Percentiles rank a stretch among this genome's conserved stretches.
These are phyloP conservation scores for Drosophila tristis DNA, from an alignment of 1,140 invertebrate species.

Conservation along the genomic window DNA sequence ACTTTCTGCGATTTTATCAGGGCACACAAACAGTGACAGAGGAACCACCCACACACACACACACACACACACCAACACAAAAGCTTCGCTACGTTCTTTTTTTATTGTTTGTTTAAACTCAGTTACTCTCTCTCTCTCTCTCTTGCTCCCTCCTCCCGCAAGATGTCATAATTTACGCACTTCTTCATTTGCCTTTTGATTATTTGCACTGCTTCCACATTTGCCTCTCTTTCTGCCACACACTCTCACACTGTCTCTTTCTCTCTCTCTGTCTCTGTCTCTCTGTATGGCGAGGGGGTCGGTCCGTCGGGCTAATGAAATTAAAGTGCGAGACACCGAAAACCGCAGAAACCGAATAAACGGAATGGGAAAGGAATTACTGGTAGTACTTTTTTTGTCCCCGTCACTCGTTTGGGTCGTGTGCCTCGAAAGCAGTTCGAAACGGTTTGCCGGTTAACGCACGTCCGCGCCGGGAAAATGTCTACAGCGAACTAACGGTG, in stretches of 20 bases:
- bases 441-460: slow-evolving; percentile 49
- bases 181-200: slow-evolving; percentile 60
- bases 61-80: slow-evolving; percentile 31
- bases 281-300: neutral
- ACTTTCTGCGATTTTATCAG: slow-evolving; percentile 81
- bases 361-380: slow-evolving; percentile 18
- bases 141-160: neutral
- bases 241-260: slow-evolving; percentile 1
- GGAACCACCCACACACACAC: slow-evolving; percentile 40
- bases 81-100: slow-evolving; percentile 9
- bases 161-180: slow-evolving; percentile 80
- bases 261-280: slow-evolving; percentile 27
- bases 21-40: slow-evolving; percentile 44
- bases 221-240: slow-evolving; percentile 19
- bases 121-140: slow-evolving; percentile 25
- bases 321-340: slow-evolving; percentile 46
- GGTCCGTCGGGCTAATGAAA: slow-evolving; percentile 61
- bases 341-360: slow-evolving; percentile 47
- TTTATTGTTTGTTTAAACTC: slow-evolving; percentile 26
- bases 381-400: slow-evolving; percentile 25
- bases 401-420: slow-evolving; percentile 7
- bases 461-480: slow-evolving; percentile 78
- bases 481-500: slow-evolving; percentile 74
- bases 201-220: slow-evolving; percentile 61
- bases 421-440: slow-evolving; percentile 16